These are phyloP conservation scores for Pleuronectes platessa DNA, from an alignment of 2,113 vertebrate species.

Conservation along the genomic window DNA sequence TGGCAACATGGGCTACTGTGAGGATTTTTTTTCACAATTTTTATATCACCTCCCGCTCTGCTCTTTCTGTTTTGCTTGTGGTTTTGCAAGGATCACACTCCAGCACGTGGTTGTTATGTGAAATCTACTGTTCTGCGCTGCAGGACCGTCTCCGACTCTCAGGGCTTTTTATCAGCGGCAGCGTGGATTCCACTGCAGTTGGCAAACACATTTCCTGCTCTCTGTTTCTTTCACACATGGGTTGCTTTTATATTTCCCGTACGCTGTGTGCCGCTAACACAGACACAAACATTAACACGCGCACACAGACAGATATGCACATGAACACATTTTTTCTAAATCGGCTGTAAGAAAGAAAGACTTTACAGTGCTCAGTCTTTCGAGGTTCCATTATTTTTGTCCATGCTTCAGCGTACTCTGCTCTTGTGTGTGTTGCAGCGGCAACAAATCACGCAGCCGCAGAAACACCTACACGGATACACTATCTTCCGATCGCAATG, in stretches of 20 bases:
- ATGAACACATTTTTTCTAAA: slow-evolving; percentile 34
- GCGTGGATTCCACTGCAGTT: background rate
- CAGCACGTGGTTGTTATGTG: slow-evolving; percentile 15
- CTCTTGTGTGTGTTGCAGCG: slow-evolving; percentile 42
- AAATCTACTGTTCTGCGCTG: slow-evolving; percentile 33
- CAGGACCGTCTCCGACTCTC: slow-evolving; percentile 8
- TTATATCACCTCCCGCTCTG: slow-evolving; percentile 1
- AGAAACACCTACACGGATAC: slow-evolving; percentile 72
- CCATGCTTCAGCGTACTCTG: slow-evolving; percentile 44
- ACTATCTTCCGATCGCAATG: slow-evolving; percentile 59
- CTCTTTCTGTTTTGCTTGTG: slow-evolving; percentile 6
- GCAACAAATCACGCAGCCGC: slow-evolving; percentile 23
- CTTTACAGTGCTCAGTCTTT: slow-evolving; percentile 34
- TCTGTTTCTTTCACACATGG: slow-evolving; percentile 60
- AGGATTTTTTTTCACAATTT: background rate
- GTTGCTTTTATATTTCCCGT: slow-evolving; percentile 46
- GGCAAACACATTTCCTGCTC: slow-evolving; percentile 42
- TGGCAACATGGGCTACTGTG: background rate
- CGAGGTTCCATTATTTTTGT: slow-evolving; percentile 58
- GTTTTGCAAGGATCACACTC: slow-evolving; percentile 14
- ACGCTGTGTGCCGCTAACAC: slow-evolving; percentile 24
- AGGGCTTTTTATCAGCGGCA: slow-evolving; percentile 23
- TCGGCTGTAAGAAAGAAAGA: slow-evolving; percentile 15
- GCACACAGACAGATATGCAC: background rate
- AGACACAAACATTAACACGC: slow-evolving; percentile 21